These are phyloP conservation scores for Menidia beryllina DNA, from an alignment of 2,113 vertebrate genomes.

Conservation along the genomic window DNA sequence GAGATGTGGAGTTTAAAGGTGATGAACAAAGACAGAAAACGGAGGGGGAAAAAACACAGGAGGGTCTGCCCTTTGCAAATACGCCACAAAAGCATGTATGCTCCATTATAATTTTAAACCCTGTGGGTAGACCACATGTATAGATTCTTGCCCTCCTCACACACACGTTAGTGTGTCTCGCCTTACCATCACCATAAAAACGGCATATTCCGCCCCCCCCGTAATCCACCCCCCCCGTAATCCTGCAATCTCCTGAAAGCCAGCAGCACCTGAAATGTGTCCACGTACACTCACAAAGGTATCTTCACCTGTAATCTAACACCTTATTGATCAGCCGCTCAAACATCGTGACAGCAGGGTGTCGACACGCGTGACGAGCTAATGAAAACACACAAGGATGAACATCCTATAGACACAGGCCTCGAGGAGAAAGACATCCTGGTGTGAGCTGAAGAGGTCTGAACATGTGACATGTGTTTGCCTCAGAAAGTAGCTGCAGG, in stretches of 20 bases:
- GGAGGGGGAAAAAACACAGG: constrained; percentile 10
- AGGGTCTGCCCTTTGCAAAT: constrained; percentile 39
- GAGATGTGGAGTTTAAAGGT: not conserved
- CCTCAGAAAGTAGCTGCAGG: not conserved
- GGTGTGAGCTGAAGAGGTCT: constrained; percentile 31
- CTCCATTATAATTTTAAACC: constrained; percentile 24
- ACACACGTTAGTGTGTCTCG: constrained; percentile 3
- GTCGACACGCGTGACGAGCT: constrained; percentile 50
- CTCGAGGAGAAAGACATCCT: constrained; percentile 75
- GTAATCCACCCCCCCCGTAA: constrained; percentile 1
- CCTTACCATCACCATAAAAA: not conserved
- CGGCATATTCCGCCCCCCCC: not conserved
- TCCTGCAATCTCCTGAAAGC: not conserved
- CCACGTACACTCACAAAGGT: constrained; percentile 2
- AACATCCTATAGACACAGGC: constrained; percentile 77
- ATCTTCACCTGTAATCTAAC: constrained; percentile 27
- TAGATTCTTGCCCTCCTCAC: not conserved
- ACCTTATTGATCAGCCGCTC: constrained; percentile 33
- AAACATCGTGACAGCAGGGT: constrained; percentile 44
- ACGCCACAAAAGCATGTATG: constrained; percentile 23
- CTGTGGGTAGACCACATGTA: constrained; percentile 22
- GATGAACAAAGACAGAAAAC: not conserved
- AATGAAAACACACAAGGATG: constrained; percentile 77
- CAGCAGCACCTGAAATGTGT: not conserved
- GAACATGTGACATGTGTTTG: constrained; percentile 24